A percentile compares a stretch with the other conserved stretches of the same genome.
Evolutionary conservation across 2,888 invertebrate genomes (phyloP).

Genomic region (Rutpela maculata): DNA sequence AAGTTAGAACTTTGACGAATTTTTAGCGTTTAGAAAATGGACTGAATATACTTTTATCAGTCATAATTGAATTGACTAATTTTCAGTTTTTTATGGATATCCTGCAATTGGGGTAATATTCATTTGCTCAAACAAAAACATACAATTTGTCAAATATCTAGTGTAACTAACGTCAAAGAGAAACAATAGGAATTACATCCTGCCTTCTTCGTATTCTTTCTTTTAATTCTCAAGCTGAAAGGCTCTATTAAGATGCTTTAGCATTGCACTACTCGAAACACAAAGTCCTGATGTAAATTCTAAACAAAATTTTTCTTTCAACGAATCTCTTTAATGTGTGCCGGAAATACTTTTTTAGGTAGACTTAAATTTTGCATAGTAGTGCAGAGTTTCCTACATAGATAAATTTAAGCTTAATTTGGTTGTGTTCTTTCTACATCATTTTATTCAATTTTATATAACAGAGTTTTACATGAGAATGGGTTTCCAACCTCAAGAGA

Average conservation of each 20-base stretch:
- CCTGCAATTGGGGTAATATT: too few relatives aligned
- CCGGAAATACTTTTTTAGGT: slow-evolving; percentile 9
- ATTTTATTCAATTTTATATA: not conserved
- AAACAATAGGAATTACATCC: too few relatives aligned
- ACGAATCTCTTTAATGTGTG: slow-evolving; percentile 12
- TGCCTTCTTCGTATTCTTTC: not conserved
- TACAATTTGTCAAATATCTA: too few relatives aligned
- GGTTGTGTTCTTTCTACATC: not conserved
- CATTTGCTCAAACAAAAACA: too few relatives aligned
- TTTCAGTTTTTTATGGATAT: too few relatives aligned
- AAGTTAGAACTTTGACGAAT: too few relatives aligned
- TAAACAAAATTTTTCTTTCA: slow-evolving; percentile 2
- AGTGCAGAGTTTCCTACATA: not conserved
- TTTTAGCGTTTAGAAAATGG: too few relatives aligned
- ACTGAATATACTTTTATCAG: too few relatives aligned
- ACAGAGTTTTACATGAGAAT: not conserved
- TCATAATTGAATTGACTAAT: too few relatives aligned
- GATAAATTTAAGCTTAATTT: not conserved
- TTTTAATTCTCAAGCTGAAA: not conserved
- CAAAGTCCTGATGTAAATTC: not conserved
- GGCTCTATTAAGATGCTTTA: not conserved
- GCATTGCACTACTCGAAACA: not conserved
- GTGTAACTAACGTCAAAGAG: too few relatives aligned
- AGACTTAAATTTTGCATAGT: slow-evolving; percentile 14
- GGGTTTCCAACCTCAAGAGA: not conserved